Conservation (phyloP, 2,113 vertebrate species). For the Oxyruncus cristatus region DNA sequence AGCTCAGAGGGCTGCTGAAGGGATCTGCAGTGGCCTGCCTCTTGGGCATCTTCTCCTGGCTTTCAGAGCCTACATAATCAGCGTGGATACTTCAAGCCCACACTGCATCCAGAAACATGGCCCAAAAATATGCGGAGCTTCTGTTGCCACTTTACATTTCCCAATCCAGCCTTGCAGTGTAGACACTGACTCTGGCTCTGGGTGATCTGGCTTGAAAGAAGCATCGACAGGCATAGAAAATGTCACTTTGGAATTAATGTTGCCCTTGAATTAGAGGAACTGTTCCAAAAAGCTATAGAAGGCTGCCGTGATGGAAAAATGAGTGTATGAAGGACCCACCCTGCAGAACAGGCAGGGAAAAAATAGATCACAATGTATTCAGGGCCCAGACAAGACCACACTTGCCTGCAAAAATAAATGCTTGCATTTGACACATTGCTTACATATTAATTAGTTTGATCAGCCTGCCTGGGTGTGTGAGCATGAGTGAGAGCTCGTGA, state of each 20-base stretch:
- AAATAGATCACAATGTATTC: conserved; percentile 31
- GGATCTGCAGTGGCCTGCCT: not conserved
- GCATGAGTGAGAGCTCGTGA: not conserved
- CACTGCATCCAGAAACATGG: not conserved
- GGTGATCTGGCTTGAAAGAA: not conserved
- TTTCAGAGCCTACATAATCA: not conserved
- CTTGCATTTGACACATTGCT: conserved; percentile 38
- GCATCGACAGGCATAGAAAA: not conserved
- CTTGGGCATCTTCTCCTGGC: not conserved
- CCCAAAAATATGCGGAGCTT: not conserved
- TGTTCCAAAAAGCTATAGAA: conserved; percentile 20
- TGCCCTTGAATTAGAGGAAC: not conserved
- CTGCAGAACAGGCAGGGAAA: conserved; percentile 16
- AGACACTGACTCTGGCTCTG: not conserved
- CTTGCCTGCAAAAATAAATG: conserved; percentile 49
- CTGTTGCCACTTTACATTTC: not conserved
- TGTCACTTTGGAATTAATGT: not conserved
- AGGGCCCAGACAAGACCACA: conserved; percentile 38
- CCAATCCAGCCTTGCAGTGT: not conserved
- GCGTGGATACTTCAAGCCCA: not conserved
- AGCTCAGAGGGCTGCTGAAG: not conserved
- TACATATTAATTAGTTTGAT: conserved; percentile 60
- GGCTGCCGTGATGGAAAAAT: not conserved
- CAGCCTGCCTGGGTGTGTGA: conserved; percentile 38
- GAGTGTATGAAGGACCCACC: conserved; percentile 12